Percentiles rank a stretch among this genome's conserved stretches.
phyloP scores from a whole-genome alignment of 1,140 invertebrate species.

The Drosophila sucinea region DNA sequence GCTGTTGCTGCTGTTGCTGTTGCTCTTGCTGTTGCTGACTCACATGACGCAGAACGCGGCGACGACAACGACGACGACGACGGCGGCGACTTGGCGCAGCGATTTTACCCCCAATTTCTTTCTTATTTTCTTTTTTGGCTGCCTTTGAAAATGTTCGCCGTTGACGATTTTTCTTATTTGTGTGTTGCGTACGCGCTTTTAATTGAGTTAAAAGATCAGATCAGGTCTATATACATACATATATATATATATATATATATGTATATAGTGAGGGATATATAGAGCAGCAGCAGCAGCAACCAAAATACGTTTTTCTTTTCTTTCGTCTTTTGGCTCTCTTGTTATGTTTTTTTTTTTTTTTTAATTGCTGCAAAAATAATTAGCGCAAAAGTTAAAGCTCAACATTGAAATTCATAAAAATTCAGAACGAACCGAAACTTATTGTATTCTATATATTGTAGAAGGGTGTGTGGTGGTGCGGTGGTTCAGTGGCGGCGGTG shows the following conservation, averaged over 20 bases:
- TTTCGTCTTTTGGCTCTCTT: slow-evolving; percentile 21
- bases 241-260: neutral
- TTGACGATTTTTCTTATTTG: slow-evolving; percentile 24
- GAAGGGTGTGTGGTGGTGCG: neutral
- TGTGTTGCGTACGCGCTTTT: slow-evolving; percentile 75
- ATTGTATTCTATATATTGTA: neutral
- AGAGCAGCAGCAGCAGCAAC: slow-evolving; percentile 13
- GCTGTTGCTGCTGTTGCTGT: slow-evolving; percentile 1
- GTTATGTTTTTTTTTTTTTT: slow-evolving; percentile 42
- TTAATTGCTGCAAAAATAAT: slow-evolving; percentile 77
- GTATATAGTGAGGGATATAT: slow-evolving; percentile 29
- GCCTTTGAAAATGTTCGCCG: slow-evolving; percentile 56
- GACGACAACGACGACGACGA: too few species aligned
- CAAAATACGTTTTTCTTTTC: neutral
- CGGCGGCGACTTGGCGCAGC: slow-evolving; percentile 66
- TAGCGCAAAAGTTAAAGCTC: slow-evolving; percentile 76
- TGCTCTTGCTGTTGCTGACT: slow-evolving; percentile 54
- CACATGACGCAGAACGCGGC: slow-evolving; percentile 73
- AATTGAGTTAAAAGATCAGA: slow-evolving; percentile 80
- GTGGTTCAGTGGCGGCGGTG: neutral
- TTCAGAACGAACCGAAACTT: slow-evolving; percentile 37
- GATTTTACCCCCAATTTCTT: slow-evolving; percentile 12
- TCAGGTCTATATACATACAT: slow-evolving; percentile 53
- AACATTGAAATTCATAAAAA: slow-evolving; percentile 62
- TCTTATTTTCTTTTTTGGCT: slow-evolving; percentile 26